A percentile compares a stretch with the other conserved stretches of the same genome.
phyloP scores from a whole-genome alignment of 2,888 invertebrate species.

The Meandrusa payeni region DNA sequence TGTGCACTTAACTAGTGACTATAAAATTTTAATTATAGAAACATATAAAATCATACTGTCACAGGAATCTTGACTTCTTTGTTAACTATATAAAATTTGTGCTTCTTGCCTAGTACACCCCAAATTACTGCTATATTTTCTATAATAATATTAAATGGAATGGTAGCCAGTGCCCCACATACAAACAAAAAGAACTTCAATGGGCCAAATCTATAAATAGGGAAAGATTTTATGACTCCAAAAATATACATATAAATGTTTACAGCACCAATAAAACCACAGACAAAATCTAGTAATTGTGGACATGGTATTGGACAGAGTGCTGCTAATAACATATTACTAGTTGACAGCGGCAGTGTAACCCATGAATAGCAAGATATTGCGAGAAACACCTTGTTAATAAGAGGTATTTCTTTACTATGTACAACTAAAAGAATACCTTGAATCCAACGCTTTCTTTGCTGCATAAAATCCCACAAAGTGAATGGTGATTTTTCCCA shows the following conservation, averaged over 20 bases:
- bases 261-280: conserved; percentile 95
- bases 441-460: conserved; percentile 97
- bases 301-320: conserved; percentile 94
- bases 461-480: conserved; percentile 96
- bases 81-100: conserved; percentile 98
- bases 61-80: conserved; percentile 90
- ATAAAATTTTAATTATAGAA: conserved; percentile 39
- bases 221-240: conserved; percentile 98
- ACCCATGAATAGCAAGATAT: conserved; percentile 98
- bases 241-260: conserved; percentile 99
- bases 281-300: conserved; percentile 89
- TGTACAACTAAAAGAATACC: conserved; percentile 94
- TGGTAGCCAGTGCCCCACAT: conserved; percentile 92
- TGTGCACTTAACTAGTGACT: conserved; percentile 59
- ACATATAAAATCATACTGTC: conserved; percentile 74
- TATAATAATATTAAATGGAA: conserved; percentile 95
- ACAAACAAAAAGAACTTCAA: conserved; percentile 89
- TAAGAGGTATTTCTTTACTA: conserved; percentile 89
- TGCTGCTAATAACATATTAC: conserved; percentile 91
- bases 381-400: conserved; percentile 89
- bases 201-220: conserved; percentile 91
- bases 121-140: conserved; percentile 97
- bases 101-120: conserved; percentile 96
- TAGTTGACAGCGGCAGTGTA: conserved; percentile 94
- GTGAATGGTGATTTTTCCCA: conserved; percentile 99